Base-by-base conservation (phyloP, 2,797 vertebrate species). In the Mustela erminea region DNA sequence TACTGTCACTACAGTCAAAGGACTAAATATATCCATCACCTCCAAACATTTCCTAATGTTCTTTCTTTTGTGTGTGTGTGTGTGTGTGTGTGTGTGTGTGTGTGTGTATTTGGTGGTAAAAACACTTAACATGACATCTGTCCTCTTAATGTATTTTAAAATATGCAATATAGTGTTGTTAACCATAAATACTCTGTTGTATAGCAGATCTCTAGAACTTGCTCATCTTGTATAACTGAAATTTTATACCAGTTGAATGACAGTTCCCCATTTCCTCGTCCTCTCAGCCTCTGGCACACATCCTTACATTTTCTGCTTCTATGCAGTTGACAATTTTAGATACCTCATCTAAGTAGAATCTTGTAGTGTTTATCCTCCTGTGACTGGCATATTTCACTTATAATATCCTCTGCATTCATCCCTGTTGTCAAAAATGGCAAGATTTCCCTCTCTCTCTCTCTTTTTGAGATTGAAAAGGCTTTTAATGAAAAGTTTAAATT, bases 401-500 rank as follows among this genome's bases (percentile, higher is more conserved):
- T 32, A 68, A 43, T 23, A 38, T 52, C 87, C 1, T 35, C 25
- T n/a, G 14, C 20, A 18, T 90, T 78, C 41, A 66, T 46, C 58
- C 21, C 23, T 35, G 5, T 83, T 75, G 25, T 60, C 60, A 12
- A 12, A n/a, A 49, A 23, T n/a, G 49, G 64, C 38, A 52, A 27
- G 62, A 60, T 60, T 60, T 60, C 38, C 38, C 52, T 18, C 52
- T 54, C 49, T 49, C 14, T 49, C 49, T 49, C 49, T 54, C 5
- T 54, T 1, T 54, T 96, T 74, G 95, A 97, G 84, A 96, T 66
- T 98, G 97, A 98, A 98, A 97, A 98, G 97, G 96, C 96, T 97
- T 98, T 98, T 98, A 98, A 98, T 98, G 97, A 98, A 98, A 98
- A 98, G 96, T 98, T 98, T 97, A 98, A 98, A 98, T 98, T 98